These are phyloP conservation scores for Phortica variegata DNA, from an alignment of 1,140 invertebrate genomes.

Conservation along the genomic window DNA sequence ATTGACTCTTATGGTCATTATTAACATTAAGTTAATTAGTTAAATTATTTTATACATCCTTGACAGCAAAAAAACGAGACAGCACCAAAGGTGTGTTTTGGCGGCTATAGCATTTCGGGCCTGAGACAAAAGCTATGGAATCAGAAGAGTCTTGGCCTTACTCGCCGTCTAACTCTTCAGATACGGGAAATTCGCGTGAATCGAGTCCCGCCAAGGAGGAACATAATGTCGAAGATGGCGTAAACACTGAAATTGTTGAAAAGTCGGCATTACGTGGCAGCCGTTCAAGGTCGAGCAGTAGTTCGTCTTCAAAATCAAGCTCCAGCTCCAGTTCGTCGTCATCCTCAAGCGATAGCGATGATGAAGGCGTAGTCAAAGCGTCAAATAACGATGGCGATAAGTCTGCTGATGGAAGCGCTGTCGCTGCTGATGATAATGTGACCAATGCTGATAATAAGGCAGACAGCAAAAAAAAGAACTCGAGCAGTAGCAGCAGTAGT, in stretches of 20 bases:
- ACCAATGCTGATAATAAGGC: too few species aligned
- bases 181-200: slow-evolving; percentile 19
- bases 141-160: slow-evolving; percentile 38
- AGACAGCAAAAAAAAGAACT: slow-evolving; percentile 27
- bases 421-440: background rate
- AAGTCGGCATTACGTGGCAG: background rate
- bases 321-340: slow-evolving; percentile 32
- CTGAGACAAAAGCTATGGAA: slow-evolving; percentile 40
- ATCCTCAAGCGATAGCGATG: slow-evolving; percentile 20
- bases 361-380: slow-evolving; percentile 17
- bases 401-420: slow-evolving; percentile 8
- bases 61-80: too few species aligned
- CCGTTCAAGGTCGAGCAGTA: slow-evolving; percentile 22
- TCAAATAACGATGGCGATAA: slow-evolving; percentile 36
- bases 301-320: slow-evolving; percentile 43
- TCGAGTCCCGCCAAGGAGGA: slow-evolving; percentile 16
- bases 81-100: background rate
- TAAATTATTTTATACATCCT: too few species aligned
- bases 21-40: too few species aligned
- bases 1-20: too few species aligned
- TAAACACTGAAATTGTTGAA: background rate
- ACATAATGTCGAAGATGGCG: slow-evolving; percentile 3
- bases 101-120: background rate
- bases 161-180: slow-evolving; percentile 26
- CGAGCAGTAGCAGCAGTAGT: slow-evolving; percentile 25